Evolutionary conservation across 2,888 invertebrate genomes (phyloP).

Genomic region (Lamellibrachia satsuma): DNA sequence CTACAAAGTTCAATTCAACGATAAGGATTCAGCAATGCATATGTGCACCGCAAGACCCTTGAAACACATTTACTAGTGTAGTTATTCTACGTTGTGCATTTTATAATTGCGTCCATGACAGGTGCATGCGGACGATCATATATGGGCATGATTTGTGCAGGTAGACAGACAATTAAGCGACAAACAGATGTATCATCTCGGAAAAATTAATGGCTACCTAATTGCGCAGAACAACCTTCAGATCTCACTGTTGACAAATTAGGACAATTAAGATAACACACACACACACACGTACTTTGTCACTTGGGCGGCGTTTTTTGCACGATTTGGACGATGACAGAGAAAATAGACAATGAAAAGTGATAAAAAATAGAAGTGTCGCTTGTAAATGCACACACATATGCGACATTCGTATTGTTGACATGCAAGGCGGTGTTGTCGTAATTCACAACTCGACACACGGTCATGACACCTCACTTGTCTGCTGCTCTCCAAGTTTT

Average conservation of each 20-base stretch:
- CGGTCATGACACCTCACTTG: neutral
- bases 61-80: too few species aligned
- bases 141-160: neutral
- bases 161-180: neutral
- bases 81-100: neutral
- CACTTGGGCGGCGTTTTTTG: neutral
- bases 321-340: neutral
- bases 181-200: neutral
- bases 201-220: neutral
- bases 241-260: neutral
- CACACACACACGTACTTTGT: neutral
- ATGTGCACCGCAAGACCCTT: too few species aligned
- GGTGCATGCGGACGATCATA: neutral
- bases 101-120: neutral
- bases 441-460: neutral
- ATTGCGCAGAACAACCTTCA: constrained; percentile 10
- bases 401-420: neutral
- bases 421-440: constrained; percentile 5
- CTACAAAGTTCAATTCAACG: too few species aligned
- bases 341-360: neutral
- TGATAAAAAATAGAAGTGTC: neutral
- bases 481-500: neutral
- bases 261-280: neutral
- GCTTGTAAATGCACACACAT: constrained; percentile 13
- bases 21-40: too few species aligned